Evolutionary conservation across 2,888 invertebrate genomes (phyloP).

Genomic region (Caenorhabditis auriculariae): DNA sequence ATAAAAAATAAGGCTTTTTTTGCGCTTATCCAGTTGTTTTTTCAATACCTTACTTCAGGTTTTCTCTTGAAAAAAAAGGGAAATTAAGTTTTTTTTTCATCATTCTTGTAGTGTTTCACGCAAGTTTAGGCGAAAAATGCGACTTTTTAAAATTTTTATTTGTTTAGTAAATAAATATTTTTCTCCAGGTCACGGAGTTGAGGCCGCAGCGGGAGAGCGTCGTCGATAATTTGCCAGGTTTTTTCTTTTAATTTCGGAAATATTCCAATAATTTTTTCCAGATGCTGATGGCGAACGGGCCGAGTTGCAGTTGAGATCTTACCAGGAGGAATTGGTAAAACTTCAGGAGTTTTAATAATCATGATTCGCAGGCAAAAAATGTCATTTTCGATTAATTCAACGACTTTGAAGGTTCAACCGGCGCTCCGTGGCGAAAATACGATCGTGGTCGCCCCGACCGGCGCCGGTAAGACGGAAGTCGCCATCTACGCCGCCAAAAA

Average conservation of each 20-base stretch:
- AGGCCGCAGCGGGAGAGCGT: neutral
- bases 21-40: too few species aligned
- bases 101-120: too few species aligned
- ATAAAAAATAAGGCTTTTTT: too few species aligned
- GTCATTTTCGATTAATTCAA: too few species aligned
- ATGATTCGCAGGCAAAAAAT: slow-evolving; percentile 6
- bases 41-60: too few species aligned
- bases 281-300: slow-evolving; percentile 1
- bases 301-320: slow-evolving; percentile 31
- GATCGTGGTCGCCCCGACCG: slow-evolving; percentile 61
- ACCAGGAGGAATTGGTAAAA: slow-evolving; percentile 46
- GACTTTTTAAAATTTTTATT: too few species aligned
- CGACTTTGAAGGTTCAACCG: slow-evolving; percentile 14
- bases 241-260: too few species aligned
- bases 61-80: too few species aligned
- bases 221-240: slow-evolving; percentile 21
- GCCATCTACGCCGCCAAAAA: slow-evolving; percentile 49
- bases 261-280: neutral
- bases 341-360: neutral
- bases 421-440: slow-evolving; percentile 42
- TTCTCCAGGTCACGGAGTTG: neutral
- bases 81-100: too few species aligned
- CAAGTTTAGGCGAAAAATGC: too few species aligned
- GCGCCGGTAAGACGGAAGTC: slow-evolving; percentile 61
- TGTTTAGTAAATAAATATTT: too few species aligned